Conservation (phyloP, 2,113 vertebrate species). For the Oreochromis tanganicae region DNA sequence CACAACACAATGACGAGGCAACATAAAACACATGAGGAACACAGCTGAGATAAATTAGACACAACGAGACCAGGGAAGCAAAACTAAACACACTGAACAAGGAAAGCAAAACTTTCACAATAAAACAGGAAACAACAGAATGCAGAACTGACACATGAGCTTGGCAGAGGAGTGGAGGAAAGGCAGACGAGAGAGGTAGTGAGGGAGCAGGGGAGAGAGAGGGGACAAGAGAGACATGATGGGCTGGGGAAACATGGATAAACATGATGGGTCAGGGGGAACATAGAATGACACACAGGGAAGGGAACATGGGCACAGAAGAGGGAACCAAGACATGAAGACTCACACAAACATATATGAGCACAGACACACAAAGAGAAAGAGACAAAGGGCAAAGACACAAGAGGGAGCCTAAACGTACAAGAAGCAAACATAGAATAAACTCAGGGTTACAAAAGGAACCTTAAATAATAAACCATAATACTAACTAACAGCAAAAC, state of each 20-base stretch:
- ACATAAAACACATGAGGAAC: not conserved
- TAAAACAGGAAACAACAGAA: not conserved
- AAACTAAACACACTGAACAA: not conserved
- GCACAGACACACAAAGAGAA: not conserved
- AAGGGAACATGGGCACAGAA: not conserved
- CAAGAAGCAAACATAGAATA: not conserved
- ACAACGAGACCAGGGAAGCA: not conserved
- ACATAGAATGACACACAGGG: not conserved
- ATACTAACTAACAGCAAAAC: not conserved
- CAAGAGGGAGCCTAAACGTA: not conserved
- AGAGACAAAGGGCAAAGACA: not conserved
- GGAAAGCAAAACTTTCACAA: not conserved
- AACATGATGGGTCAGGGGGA: fast-evolving
- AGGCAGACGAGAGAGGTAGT: not conserved
- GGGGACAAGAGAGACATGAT: not conserved
- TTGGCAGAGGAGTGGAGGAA: not conserved
- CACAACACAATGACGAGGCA: not conserved
- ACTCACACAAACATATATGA: not conserved
- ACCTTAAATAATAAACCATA: not conserved
- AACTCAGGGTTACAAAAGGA: fast-evolving
- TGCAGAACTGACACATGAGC: not conserved
- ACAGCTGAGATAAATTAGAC: not conserved
- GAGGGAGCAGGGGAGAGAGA: not conserved
- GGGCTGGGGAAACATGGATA: not conserved
- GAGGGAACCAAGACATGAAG: not conserved